Base-by-base conservation (phyloP, 2,888 invertebrate species). In the Protophormia terraenovae region DNA sequence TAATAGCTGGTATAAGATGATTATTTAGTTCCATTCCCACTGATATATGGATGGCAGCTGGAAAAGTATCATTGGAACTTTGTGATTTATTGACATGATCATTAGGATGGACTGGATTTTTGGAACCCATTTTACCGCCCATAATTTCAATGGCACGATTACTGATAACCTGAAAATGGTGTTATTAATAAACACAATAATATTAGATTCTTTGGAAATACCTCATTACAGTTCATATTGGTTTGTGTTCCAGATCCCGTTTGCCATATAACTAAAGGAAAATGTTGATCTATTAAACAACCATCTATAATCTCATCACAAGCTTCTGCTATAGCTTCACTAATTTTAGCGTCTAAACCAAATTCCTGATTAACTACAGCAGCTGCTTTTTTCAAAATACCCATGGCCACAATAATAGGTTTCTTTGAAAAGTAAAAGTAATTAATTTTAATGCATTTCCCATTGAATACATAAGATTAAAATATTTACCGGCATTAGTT, bases 181-280 rank as follows among this genome's bases (percentile, higher is more conserved):
- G 1, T 0, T 2, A 2, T 27, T 32, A 7, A 14, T 16, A 12
- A 16, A 19, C 6, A 24, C 12, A 14, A 53, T 8, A 12, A 53
- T 92, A 91, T 12, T 47, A 10, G 5, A 10, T 24, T 24, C n/a
- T 24, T 5, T 38, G 4, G 0, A 10, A 6, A 32, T 10, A 95
- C 96, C 95, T 99, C 99, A 92, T 99, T 99, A 2, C 98, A 96
- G 93, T 99, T 99, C 99, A 99, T 99, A 93, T 99, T 99, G 66
- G 96, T 96, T 93, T 99, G 99, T 0, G 99, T 99, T n/a, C 99
- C 99, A 29, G 99, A 99, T 5, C 99, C 99, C 0, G 99, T 99
- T 94, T 99, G 99, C 99, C 99, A 99, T 90, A 99, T 97, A 86
- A 98, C 98, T 53, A 99, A 93, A 0, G 99, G 99, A 91, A 99